Base-by-base conservation (phyloP, 2,888 invertebrate species). In the Hypena proboscidalis region DNA sequence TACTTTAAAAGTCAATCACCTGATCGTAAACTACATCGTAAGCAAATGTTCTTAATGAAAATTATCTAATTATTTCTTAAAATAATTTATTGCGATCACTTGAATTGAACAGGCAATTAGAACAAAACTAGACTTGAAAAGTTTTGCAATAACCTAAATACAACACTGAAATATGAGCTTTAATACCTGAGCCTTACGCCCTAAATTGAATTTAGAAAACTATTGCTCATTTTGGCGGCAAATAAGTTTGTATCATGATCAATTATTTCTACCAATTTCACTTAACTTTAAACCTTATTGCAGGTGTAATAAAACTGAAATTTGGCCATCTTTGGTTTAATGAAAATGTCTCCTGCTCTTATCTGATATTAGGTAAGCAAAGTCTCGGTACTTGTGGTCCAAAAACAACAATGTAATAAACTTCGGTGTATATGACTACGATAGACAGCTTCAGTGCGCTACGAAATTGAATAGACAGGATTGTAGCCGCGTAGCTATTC, bases 51-150 rank as follows among this genome's bases (percentile, higher is more conserved):
- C 30, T 25, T 22, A 58, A 42, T 43, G 29, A 26, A 11, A 42
- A 30, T 48, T 11, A 29, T 48, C 19, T 27, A 57, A 45, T 40
- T 30, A 49, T 34, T 34, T 44, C n/a, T 27, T 19, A 37, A 17
- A 37, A 32, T 27, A 55, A 33, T 25, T 37, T 21, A 39, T 41
- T 35, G 31, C 20, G 25, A 43, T 36, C 34, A 36, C 27, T 48
- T 27, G 43, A 45, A 39, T 49, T 35, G 29, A 34, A 9, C 23
- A 38, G 22, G 30, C 27, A 30, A 43, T 55, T 34, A 31, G 26
- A 45, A n/a, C n/a, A n/a, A 39, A 57, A 42, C 32, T 33, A 10
- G 9, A 35, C 15, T 39, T 25, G 13, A 6, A 39, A 17, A 13
- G 31, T 9, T 31, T 13, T 25, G 25, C 20, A 11, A 4, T 2